Evolutionary conservation across 1,140 invertebrate species (phyloP).

Genomic region (Drosophila burlai): DNA sequence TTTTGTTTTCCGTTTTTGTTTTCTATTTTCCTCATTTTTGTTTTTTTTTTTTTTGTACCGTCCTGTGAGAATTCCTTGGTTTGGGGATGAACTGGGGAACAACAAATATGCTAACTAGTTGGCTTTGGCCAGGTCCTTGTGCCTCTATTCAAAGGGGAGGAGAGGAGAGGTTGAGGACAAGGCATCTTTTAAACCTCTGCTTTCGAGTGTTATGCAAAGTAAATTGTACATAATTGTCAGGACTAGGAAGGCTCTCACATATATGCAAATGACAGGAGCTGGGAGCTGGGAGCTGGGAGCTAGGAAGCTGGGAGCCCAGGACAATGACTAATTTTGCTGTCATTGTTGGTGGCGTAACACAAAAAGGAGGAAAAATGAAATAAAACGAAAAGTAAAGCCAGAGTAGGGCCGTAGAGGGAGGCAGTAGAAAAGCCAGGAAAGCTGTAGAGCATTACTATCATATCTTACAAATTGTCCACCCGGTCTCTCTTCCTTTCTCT

Average conservation of each 20-base stretch:
- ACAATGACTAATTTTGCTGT: constrained; percentile 79
- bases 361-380: constrained; percentile 30
- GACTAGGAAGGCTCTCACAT: constrained; percentile 39
- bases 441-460: constrained; percentile 72
- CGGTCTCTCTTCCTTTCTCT: background rate
- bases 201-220: constrained; percentile 78
- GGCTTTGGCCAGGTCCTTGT: constrained; percentile 22
- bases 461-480: constrained; percentile 77
- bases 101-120: constrained; percentile 64
- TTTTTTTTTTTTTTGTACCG: background rate
- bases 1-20: constrained; percentile 12
- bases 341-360: constrained; percentile 57
- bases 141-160: background rate
- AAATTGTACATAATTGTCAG: constrained; percentile 81
- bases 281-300: constrained; percentile 9
- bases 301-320: constrained; percentile 28
- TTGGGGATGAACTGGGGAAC: constrained; percentile 19
- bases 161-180: background rate
- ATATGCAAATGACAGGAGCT: constrained; percentile 64
- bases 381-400: constrained; percentile 3
- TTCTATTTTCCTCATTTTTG: constrained; percentile 1
- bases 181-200: constrained; percentile 53
- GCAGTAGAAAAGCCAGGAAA: constrained; percentile 10
- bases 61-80: constrained; percentile 22
- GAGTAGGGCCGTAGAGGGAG: no score